phyloP scores from a whole-genome alignment of 2,888 invertebrate species.

The Morpho helenor region DNA sequence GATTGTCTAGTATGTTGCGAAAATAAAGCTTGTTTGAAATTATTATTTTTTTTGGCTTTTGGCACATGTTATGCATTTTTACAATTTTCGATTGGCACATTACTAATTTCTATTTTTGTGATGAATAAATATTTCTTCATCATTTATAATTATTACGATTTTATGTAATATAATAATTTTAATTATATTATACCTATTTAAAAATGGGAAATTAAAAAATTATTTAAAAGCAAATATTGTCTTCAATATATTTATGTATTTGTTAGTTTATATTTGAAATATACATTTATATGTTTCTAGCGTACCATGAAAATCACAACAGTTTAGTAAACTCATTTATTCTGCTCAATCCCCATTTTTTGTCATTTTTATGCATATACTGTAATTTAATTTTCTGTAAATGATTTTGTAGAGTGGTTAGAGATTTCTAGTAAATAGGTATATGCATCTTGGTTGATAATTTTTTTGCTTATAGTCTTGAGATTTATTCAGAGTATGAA shows the following conservation, averaged over 20 bases:
- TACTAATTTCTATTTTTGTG: neutral
- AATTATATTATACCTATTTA: no score
- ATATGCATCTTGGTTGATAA: conserved; percentile 8
- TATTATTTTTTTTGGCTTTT: conserved; percentile 21
- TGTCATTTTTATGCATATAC: conserved; percentile 45
- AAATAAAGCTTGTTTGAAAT: conserved; percentile 16
- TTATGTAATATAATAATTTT: no score
- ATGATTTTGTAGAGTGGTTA: conserved; percentile 1
- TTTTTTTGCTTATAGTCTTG: conserved; percentile 4
- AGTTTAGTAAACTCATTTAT: conserved; percentile 67
- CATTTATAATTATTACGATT: no score
- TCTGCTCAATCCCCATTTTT: conserved; percentile 76
- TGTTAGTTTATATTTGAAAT: conserved; percentile 11
- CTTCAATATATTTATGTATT: neutral
- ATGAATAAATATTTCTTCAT: no score
- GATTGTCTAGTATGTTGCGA: neutral
- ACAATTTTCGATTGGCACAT: conserved; percentile 19
- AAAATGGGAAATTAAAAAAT: no score
- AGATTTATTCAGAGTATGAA: neutral
- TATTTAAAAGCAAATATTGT: no score
- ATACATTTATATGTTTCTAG: conserved; percentile 1
- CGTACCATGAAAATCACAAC: conserved; percentile 34
- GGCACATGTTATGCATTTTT: conserved; percentile 20
- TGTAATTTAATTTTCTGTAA: neutral
- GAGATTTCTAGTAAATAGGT: conserved; percentile 3